Evolutionary conservation across 2,888 invertebrate genomes (phyloP).

Genomic region (Cremastobaeus sp.): DNA sequence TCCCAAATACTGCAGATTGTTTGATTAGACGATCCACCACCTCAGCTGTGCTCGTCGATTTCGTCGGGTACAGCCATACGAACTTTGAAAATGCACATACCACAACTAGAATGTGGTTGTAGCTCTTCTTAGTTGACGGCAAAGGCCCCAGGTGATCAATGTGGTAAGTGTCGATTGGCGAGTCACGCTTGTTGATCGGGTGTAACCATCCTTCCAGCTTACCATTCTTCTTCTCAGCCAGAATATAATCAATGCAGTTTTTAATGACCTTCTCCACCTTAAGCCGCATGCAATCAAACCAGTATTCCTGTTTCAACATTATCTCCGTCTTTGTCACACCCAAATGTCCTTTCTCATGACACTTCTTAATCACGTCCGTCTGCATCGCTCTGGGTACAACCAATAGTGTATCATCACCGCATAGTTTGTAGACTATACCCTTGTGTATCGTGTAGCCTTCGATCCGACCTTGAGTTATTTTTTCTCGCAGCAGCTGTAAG

Average conservation of each 20-base stretch:
- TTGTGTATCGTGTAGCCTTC: conserved; percentile 31
- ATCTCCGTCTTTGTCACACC: conserved; percentile 14
- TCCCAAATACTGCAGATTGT: background rate
- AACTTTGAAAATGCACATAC: background rate
- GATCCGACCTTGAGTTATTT: conserved; percentile 8
- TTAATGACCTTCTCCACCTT: background rate
- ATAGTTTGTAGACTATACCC: no score
- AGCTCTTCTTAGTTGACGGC: background rate
- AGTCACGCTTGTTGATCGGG: background rate
- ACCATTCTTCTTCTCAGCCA: background rate
- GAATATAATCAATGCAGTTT: background rate
- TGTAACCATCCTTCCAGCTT: background rate
- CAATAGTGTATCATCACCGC: background rate
- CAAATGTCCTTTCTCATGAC: conserved; percentile 34
- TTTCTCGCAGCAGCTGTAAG: background rate
- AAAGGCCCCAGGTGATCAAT: background rate
- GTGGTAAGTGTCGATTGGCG: background rate
- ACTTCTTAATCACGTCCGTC: conserved; percentile 14
- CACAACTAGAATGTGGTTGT: background rate
- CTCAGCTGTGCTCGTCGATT: background rate
- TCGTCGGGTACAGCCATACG: background rate
- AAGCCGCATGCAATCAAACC: conserved; percentile 22
- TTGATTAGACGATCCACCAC: background rate
- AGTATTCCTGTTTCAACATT: conserved; percentile 26
- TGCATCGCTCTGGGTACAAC: conserved; percentile 10